Conservation (phyloP, 2,797 vertebrate species). For the Chromis chromis region DNA sequence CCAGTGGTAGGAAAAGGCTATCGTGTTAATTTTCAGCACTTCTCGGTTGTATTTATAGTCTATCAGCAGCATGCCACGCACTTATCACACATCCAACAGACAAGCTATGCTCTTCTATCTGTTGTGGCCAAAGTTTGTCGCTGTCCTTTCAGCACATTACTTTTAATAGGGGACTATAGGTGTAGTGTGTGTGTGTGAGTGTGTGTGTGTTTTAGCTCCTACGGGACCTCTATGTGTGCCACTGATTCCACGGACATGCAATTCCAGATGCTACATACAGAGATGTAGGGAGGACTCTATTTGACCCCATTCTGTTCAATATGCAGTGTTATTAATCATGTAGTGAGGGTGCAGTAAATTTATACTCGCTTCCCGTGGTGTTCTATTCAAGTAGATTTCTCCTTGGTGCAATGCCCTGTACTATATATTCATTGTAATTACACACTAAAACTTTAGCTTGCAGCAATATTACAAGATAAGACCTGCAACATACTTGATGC, state of each 20-base stretch:
- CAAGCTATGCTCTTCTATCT: slow-evolving; percentile 23
- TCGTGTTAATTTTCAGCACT: slow-evolving; percentile 13
- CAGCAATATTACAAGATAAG: slow-evolving; percentile 15
- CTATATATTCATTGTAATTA: slow-evolving; percentile 39
- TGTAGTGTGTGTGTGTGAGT: neutral
- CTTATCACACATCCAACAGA: slow-evolving; percentile 39
- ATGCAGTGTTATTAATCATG: slow-evolving; percentile 71
- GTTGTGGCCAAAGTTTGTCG: slow-evolving; percentile 27
- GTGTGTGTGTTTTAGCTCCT: slow-evolving; percentile 56
- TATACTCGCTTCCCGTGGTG: slow-evolving; percentile 27
- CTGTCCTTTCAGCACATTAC: slow-evolving; percentile 47
- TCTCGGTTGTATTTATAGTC: slow-evolving; percentile 48
- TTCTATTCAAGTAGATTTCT: slow-evolving; percentile 34
- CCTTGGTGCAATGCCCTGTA: slow-evolving; percentile 24
- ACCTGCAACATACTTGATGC: neutral
- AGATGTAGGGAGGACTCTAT: slow-evolving; percentile 51
- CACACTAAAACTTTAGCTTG: slow-evolving; percentile 13
- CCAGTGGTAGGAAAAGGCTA: neutral
- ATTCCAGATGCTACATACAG: slow-evolving; percentile 69
- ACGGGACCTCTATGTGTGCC: slow-evolving; percentile 58
- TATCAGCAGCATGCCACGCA: slow-evolving; percentile 25
- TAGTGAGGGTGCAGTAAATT: slow-evolving; percentile 38
- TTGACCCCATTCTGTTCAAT: slow-evolving; percentile 76
- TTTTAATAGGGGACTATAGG: slow-evolving; percentile 27
- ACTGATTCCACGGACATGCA: slow-evolving; percentile 57